phyloP scores from a whole-genome alignment of 1,140 invertebrate species.

The Lineus longissimus region DNA sequence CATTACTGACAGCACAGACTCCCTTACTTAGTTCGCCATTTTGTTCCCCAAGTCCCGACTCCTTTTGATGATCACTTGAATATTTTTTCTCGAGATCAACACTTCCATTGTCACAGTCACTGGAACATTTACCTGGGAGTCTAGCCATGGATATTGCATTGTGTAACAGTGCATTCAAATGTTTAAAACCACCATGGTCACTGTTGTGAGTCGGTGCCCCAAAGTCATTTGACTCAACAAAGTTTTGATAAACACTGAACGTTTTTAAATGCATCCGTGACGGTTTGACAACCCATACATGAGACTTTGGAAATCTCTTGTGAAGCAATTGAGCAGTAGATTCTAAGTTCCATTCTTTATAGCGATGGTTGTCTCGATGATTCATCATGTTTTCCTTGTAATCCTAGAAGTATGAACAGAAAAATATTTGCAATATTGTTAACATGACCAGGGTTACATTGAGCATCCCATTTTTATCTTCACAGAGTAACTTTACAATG shows the following conservation, averaged over 20 bases:
- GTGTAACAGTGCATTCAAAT: conserved; percentile 56
- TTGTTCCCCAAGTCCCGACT: too few species aligned
- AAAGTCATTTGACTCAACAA: conserved; percentile 68
- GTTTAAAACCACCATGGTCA: conserved; percentile 51
- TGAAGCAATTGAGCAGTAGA: conserved; percentile 66
- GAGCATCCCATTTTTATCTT: too few species aligned
- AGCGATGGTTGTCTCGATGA: conserved; percentile 68
- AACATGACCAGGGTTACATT: not conserved
- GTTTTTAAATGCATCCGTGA: conserved; percentile 74
- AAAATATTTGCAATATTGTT: not conserved
- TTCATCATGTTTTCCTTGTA: conserved; percentile 72
- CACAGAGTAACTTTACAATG: too few species aligned
- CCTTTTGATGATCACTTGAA: too few species aligned
- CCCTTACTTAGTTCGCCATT: too few species aligned
- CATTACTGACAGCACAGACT: too few species aligned
- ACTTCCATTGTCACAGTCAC: not conserved
- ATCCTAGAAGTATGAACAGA: conserved; percentile 60
- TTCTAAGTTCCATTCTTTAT: conserved; percentile 74
- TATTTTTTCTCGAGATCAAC: not conserved
- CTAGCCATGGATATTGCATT: not conserved
- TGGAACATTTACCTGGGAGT: not conserved
- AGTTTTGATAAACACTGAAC: conserved; percentile 83
- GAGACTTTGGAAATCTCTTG: conserved; percentile 64
- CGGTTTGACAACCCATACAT: conserved; percentile 72
- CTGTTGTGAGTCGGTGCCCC: conserved; percentile 65